A percentile compares a stretch with the other conserved stretches of the same genome.
Evolutionary conservation across 2,888 invertebrate genomes (phyloP).

Genomic region (Microctonus hyperodae): DNA sequence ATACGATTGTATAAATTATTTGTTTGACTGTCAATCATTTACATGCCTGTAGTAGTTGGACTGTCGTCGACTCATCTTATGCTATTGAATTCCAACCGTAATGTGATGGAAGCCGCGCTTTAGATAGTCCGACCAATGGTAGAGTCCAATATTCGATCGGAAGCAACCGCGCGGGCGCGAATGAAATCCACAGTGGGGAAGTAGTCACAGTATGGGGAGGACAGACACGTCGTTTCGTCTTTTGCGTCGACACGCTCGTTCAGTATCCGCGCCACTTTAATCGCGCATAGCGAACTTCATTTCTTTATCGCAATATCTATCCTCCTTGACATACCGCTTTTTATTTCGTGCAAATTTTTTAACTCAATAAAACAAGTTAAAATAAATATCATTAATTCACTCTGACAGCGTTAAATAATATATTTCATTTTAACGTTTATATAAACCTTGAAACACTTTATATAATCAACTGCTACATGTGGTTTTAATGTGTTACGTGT

Average conservation of each 20-base stretch:
- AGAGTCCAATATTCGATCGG: conserved; percentile 28
- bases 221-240: conserved; percentile 38
- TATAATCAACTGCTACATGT: neutral
- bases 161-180: conserved; percentile 29
- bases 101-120: conserved; percentile 28
- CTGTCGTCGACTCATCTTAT: conserved; percentile 16
- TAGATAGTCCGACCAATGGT: conserved; percentile 31
- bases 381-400: too few relatives aligned
- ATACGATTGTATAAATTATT: neutral
- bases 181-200: conserved; percentile 9
- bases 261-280: conserved; percentile 42
- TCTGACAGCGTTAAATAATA: too few relatives aligned
- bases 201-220: conserved; percentile 17
- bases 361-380: too few relatives aligned
- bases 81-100: conserved; percentile 29
- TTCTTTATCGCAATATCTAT: neutral
- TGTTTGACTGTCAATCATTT: neutral
- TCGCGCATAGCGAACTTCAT: conserved; percentile 44
- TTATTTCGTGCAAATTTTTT: too few relatives aligned
- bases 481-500: neutral
- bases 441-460: neutral
- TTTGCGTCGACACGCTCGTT: conserved; percentile 35
- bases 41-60: neutral
- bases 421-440: too few relatives aligned
- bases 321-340: neutral